These are phyloP conservation scores for Heliothis virescens DNA, from an alignment of 1,140 invertebrate genomes.

Conservation along the genomic window DNA sequence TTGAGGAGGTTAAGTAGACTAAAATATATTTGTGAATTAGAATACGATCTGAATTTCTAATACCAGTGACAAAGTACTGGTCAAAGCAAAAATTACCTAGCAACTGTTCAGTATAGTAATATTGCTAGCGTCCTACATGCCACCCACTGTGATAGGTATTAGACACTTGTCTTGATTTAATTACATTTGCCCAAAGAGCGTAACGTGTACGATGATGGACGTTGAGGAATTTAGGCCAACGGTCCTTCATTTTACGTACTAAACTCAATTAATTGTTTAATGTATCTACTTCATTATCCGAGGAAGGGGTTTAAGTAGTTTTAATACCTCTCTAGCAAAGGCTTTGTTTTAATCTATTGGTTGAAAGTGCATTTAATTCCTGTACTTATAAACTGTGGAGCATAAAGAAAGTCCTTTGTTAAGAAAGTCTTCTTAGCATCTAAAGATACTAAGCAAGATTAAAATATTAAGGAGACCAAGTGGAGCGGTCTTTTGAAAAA, in stretches of 20 bases:
- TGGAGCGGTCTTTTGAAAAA: slow-evolving; percentile 5
- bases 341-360: slow-evolving; percentile 6
- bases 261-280: slow-evolving; percentile 26
- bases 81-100: background rate
- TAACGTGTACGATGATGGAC: slow-evolving; percentile 10
- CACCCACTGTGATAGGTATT: slow-evolving; percentile 13
- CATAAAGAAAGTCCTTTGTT: slow-evolving; percentile 5
- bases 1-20: too few relatives aligned
- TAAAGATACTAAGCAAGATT: slow-evolving; percentile 5
- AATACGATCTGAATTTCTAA: too few relatives aligned
- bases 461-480: slow-evolving; percentile 13
- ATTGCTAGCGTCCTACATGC: background rate
- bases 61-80: background rate
- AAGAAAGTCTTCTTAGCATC: slow-evolving; percentile 17
- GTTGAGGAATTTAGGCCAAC: slow-evolving; percentile 23
- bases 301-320: slow-evolving; percentile 22
- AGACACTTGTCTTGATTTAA: slow-evolving; percentile 39
- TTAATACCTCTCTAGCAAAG: slow-evolving; percentile 11
- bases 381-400: slow-evolving; percentile 12
- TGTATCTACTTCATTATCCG: slow-evolving; percentile 11
- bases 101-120: background rate
- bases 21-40: too few relatives aligned
- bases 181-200: slow-evolving; percentile 25
- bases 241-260: background rate
- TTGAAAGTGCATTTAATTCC: slow-evolving; percentile 20